These are phyloP conservation scores for Pemphigus obesinymphae DNA, from an alignment of 1,140 invertebrate species.

Conservation along the genomic window DNA sequence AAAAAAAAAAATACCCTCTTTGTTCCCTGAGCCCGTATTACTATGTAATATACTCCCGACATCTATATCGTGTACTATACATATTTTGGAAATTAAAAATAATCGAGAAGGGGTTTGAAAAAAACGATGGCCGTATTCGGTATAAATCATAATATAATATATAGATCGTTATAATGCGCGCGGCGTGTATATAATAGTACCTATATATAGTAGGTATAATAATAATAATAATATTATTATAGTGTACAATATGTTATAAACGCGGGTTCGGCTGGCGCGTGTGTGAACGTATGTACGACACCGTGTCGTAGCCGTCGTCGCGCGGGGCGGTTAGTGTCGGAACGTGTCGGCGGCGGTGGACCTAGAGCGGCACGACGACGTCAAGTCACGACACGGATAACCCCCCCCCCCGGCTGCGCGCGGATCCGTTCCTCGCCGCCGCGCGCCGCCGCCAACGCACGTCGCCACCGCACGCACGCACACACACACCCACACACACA, in stretches of 20 bases:
- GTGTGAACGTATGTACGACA: background rate
- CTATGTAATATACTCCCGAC: no score
- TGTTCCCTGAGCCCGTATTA: no score
- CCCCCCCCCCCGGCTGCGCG: background rate
- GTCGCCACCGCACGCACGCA: background rate
- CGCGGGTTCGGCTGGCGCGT: background rate
- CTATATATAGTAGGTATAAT: background rate
- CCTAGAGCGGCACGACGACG: conserved; percentile 18
- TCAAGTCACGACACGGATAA: conserved; percentile 38
- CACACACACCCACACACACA: background rate
- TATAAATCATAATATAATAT: no score
- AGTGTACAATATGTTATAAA: background rate
- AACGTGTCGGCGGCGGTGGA: conserved; percentile 5
- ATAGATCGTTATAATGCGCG: no score
- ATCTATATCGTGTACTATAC: no score
- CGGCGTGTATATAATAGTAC: no score
- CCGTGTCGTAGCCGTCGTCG: no score
- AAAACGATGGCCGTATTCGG: no score
- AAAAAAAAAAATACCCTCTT: no score
- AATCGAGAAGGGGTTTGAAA: no score
- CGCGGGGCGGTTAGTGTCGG: no score
- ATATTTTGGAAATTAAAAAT: no score
- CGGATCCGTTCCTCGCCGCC: background rate
- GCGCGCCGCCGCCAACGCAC: conserved; percentile 8
- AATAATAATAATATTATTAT: background rate